Conservation (phyloP, 2,888 invertebrate species). For the Xanthorhoe spadicearia region DNA sequence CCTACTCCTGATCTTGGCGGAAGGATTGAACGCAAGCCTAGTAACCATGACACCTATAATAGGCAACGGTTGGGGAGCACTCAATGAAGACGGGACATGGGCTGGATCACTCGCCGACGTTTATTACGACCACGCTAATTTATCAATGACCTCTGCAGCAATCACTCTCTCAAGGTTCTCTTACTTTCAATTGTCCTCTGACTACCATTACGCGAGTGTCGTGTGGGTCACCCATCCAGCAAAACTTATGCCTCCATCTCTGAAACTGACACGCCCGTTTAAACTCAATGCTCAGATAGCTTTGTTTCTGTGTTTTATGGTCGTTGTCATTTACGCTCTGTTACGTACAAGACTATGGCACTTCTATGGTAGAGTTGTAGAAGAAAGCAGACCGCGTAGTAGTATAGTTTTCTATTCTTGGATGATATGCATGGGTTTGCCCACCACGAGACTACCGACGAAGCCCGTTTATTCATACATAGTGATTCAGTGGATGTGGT, state of each 20-base stretch:
- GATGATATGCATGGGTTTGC: slow-evolving; percentile 71
- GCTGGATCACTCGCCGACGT: slow-evolving; percentile 70
- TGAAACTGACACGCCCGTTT: slow-evolving; percentile 70
- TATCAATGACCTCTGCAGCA: slow-evolving; percentile 72
- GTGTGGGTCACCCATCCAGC: slow-evolving; percentile 69
- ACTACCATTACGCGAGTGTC: slow-evolving; percentile 54
- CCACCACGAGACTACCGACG: slow-evolving; percentile 57
- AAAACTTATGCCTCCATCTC: slow-evolving; percentile 56
- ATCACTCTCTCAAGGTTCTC: slow-evolving; percentile 61
- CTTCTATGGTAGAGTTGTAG: slow-evolving; percentile 32
- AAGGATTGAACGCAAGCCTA: slow-evolving; percentile 64
- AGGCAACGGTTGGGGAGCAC: slow-evolving; percentile 68
- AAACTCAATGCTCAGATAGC: slow-evolving; percentile 53
- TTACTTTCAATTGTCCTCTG: slow-evolving; percentile 64
- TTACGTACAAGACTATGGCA: slow-evolving; percentile 51
- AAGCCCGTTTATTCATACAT: slow-evolving; percentile 57
- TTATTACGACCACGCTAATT: slow-evolving; percentile 65
- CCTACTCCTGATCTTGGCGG: slow-evolving; percentile 58
- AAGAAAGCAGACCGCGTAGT: slow-evolving; percentile 40
- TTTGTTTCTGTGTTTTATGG: slow-evolving; percentile 55
- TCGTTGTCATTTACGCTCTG: slow-evolving; percentile 55
- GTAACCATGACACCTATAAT: slow-evolving; percentile 59
- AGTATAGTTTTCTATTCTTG: slow-evolving; percentile 62
- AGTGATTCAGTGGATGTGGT: slow-evolving; percentile 67
- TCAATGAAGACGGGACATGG: slow-evolving; percentile 64